Conservation (phyloP, 2,797 vertebrate genomes). For the Macroramphosus scolopax region DNA sequence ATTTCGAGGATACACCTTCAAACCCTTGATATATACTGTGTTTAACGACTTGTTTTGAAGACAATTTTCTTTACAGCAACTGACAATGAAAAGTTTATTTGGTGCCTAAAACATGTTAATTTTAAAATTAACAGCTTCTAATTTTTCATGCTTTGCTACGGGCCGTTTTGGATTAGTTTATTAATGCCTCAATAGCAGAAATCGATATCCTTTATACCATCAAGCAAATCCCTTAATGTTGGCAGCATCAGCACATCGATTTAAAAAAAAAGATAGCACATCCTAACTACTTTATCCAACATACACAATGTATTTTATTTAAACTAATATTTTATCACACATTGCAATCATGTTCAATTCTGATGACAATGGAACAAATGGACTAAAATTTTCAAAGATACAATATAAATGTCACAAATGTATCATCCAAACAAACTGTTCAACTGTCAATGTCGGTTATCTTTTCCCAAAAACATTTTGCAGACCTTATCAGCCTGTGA, state of each 20-base stretch:
- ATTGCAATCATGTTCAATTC: slow-evolving; percentile 63
- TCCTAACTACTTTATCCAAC: slow-evolving; percentile 58
- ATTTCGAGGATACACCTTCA: slow-evolving; percentile 44
- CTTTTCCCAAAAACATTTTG: slow-evolving; percentile 31
- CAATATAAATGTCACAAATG: slow-evolving; percentile 60
- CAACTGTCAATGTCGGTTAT: slow-evolving; percentile 44
- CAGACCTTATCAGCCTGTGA: slow-evolving; percentile 32
- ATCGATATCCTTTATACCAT: slow-evolving; percentile 35
- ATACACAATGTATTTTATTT: slow-evolving; percentile 59
- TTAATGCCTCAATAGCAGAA: slow-evolving; percentile 39
- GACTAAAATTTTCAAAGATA: slow-evolving; percentile 57
- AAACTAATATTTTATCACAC: slow-evolving; percentile 62
- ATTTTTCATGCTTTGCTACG: slow-evolving; percentile 51
- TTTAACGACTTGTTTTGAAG: slow-evolving; percentile 34
- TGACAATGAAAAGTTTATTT: slow-evolving; percentile 48
- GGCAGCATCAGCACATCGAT: slow-evolving; percentile 64
- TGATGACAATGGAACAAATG: slow-evolving; percentile 48
- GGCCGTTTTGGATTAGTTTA: slow-evolving; percentile 31
- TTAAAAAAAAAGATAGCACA: slow-evolving; percentile 34
- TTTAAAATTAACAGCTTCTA: slow-evolving; percentile 61
- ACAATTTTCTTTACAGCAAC: slow-evolving; percentile 49
- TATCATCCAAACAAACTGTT: slow-evolving; percentile 51
- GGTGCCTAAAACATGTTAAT: slow-evolving; percentile 58
- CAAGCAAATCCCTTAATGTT: slow-evolving; percentile 69
- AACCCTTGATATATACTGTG: slow-evolving; percentile 41